Conservation (phyloP, 2,113 vertebrate species). For the Coptodon bakossiorum region DNA sequence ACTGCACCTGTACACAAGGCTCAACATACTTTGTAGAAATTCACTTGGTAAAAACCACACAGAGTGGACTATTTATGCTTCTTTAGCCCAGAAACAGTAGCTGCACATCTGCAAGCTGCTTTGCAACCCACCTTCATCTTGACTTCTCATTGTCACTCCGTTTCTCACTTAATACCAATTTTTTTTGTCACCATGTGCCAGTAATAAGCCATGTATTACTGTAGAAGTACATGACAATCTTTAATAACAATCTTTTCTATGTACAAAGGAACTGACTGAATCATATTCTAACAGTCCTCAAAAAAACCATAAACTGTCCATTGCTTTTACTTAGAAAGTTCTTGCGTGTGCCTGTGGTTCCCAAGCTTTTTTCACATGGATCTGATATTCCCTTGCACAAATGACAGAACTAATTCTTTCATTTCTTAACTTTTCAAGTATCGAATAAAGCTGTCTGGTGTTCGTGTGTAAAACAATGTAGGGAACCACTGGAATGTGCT, state of each 20-base stretch:
- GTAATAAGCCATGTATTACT: not conserved
- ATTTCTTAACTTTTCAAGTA: not conserved
- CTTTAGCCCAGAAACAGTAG: not conserved
- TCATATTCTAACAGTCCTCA: not conserved
- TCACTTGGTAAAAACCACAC: not conserved
- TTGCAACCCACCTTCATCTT: not conserved
- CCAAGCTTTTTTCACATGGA: not conserved
- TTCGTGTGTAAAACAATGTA: not conserved
- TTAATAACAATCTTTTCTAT: not conserved
- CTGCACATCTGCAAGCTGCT: not conserved
- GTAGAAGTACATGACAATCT: not conserved
- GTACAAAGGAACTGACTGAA: not conserved
- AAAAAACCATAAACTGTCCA: fast-evolving
- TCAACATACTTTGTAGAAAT: not conserved
- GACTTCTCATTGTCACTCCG: not conserved
- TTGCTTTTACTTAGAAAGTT: not conserved
- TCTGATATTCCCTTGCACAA: not conserved
- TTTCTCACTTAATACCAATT: not conserved
- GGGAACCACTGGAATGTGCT: not conserved
- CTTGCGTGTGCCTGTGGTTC: not conserved
- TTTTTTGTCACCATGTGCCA: not conserved
- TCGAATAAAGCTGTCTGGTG: not conserved
- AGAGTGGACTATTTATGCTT: not conserved
- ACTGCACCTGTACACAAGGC: not conserved
- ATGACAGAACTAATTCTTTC: not conserved